Evolutionary conservation across 1,140 invertebrate species (phyloP).

Genomic region (Drosophila eugracilis): DNA sequence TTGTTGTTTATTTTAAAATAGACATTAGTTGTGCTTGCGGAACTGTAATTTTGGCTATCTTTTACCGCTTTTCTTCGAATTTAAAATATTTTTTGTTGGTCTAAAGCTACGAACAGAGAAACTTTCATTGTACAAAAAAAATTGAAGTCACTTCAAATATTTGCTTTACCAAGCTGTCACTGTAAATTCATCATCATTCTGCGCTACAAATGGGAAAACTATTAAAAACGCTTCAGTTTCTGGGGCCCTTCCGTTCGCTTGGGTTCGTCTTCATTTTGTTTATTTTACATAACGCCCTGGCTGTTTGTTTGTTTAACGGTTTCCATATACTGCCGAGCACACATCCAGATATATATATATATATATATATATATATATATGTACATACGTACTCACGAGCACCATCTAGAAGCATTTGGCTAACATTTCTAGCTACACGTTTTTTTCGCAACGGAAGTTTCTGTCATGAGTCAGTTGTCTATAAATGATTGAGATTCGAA

Average conservation of each 20-base stretch:
- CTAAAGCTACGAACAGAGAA: background rate
- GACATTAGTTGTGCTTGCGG: conserved; percentile 7
- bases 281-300: conserved; percentile 59
- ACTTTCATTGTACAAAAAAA: conserved; percentile 3
- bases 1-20: conserved; percentile 9
- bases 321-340: conserved; percentile 50
- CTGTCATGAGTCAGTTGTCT: conserved; percentile 69
- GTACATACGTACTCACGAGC: background rate
- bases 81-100: background rate
- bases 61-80: background rate
- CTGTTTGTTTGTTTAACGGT: conserved; percentile 69
- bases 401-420: conserved; percentile 43
- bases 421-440: conserved; percentile 42
- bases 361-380: background rate
- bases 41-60: background rate
- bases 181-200: conserved; percentile 53
- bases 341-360: conserved; percentile 5
- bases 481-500: conserved; percentile 50
- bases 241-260: conserved; percentile 38
- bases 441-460: conserved; percentile 79
- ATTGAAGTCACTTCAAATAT: background rate
- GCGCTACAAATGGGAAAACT: conserved; percentile 45
- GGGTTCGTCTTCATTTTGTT: conserved; percentile 51
- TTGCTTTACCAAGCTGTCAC: conserved; percentile 8
- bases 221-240: conserved; percentile 71